Evolutionary conservation across 2,888 invertebrate species (phyloP).

Genomic region (Neelides folsomi): DNA sequence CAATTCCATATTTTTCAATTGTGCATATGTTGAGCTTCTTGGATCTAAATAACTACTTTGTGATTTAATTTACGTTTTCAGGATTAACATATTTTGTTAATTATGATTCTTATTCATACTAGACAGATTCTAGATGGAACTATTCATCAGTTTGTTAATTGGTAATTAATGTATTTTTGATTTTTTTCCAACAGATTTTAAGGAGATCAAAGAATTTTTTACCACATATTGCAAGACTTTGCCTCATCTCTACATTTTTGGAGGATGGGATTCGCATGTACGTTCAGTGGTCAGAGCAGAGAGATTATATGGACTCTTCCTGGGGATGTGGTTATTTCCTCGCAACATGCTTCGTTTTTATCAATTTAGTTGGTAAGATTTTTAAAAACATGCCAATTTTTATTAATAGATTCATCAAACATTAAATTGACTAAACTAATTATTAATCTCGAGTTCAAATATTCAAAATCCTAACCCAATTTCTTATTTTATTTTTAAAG

Average conservation of each 20-base stretch:
- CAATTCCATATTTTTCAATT: no score
- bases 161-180: neutral
- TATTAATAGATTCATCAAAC: neutral
- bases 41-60: no score
- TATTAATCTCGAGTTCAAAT: neutral
- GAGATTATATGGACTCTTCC: constrained; percentile 93
- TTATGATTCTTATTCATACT: neutral
- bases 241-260: constrained; percentile 94
- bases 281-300: constrained; percentile 94
- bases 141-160: neutral
- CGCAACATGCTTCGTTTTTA: constrained; percentile 84
- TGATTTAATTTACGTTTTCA: no score
- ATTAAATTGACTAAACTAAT: neutral
- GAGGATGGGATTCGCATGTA: constrained; percentile 99
- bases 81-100: no score
- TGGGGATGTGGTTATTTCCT: constrained; percentile 93
- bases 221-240: constrained; percentile 88
- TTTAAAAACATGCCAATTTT: neutral
- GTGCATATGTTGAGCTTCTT: no score
- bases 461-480: neutral
- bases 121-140: neutral
- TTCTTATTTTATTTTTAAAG: constrained; percentile 11
- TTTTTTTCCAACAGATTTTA: constrained; percentile 58
- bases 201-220: constrained; percentile 81
- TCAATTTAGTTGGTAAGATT: constrained; percentile 63